These are phyloP conservation scores for Gryllus bimaculatus DNA, from an alignment of 1,140 invertebrate genomes.

Conservation along the genomic window DNA sequence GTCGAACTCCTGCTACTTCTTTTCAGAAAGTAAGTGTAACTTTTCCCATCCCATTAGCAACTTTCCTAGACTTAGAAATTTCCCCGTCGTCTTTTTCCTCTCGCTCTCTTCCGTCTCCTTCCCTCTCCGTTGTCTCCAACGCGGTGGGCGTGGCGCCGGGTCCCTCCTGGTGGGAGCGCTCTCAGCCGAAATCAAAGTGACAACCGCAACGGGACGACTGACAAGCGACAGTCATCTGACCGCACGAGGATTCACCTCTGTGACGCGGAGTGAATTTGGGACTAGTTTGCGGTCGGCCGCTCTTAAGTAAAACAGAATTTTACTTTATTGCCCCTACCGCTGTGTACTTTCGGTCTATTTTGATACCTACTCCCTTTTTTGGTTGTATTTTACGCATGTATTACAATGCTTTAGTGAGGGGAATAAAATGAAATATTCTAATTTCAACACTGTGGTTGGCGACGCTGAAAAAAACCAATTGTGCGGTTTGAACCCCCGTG, in stretches of 20 bases:
- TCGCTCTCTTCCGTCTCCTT: too few relatives aligned
- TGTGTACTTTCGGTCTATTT: neutral
- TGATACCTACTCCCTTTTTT: neutral
- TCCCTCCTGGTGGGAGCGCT: too few relatives aligned
- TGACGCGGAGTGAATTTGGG: neutral
- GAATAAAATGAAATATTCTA: slow-evolving; percentile 6
- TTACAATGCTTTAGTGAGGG: neutral
- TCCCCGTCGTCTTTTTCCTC: too few relatives aligned
- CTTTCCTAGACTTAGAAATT: too few relatives aligned
- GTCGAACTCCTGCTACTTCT: too few relatives aligned
- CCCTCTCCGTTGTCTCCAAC: too few relatives aligned
- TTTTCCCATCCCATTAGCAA: too few relatives aligned
- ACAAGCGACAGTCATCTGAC: neutral
- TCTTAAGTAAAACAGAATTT: neutral
- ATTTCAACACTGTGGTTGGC: neutral
- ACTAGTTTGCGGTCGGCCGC: neutral
- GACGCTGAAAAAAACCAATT: neutral
- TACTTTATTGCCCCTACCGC: neutral
- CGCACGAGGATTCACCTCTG: neutral
- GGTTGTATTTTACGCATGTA: neutral
- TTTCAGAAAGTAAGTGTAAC: too few relatives aligned
- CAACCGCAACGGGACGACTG: too few relatives aligned
- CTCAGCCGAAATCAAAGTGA: too few relatives aligned
- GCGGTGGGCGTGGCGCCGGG: too few relatives aligned
- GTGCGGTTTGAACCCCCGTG: neutral